phyloP scores from a whole-genome alignment of 1,140 invertebrate species.

The Drosophila teissieri region DNA sequence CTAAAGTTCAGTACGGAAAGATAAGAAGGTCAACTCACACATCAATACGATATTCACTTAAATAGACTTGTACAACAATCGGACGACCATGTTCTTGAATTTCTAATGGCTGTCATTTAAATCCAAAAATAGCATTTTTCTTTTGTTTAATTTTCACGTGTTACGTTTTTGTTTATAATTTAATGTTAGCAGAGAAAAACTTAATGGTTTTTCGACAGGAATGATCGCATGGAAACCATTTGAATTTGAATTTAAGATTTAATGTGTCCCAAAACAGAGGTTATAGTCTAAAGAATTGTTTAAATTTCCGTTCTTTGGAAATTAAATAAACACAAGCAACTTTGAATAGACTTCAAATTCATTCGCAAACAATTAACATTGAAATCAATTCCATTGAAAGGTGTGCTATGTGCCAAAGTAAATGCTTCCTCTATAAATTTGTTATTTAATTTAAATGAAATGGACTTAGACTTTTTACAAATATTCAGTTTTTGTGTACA shows the following conservation, averaged over 20 bases:
- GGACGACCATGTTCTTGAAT: too few species aligned
- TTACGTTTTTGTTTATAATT: slow-evolving; percentile 12
- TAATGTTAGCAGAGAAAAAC: slow-evolving; percentile 17
- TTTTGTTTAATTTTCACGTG: neutral
- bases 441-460: too few species aligned
- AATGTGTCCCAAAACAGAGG: slow-evolving; percentile 14
- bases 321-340: neutral
- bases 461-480: too few species aligned
- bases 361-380: slow-evolving; percentile 3
- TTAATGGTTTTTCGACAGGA: slow-evolving; percentile 12
- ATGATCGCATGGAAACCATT: slow-evolving; percentile 17
- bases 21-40: neutral
- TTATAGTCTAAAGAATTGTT: slow-evolving; percentile 1
- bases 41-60: too few species aligned
- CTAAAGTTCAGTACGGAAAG: neutral
- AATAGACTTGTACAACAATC: too few species aligned
- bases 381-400: neutral
- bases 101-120: neutral
- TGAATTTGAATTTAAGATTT: neutral
- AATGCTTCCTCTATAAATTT: neutral
- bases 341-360: neutral
- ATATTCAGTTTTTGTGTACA: too few species aligned
- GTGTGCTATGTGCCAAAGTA: neutral
- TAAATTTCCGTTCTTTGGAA: slow-evolving; percentile 5
- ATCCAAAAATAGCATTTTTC: neutral